These are phyloP conservation scores for Chondrilla cf. caribensis DNA, from an alignment of 37 sponge, comb jelly and placozoan genomes.

Conservation along the genomic window DNA sequence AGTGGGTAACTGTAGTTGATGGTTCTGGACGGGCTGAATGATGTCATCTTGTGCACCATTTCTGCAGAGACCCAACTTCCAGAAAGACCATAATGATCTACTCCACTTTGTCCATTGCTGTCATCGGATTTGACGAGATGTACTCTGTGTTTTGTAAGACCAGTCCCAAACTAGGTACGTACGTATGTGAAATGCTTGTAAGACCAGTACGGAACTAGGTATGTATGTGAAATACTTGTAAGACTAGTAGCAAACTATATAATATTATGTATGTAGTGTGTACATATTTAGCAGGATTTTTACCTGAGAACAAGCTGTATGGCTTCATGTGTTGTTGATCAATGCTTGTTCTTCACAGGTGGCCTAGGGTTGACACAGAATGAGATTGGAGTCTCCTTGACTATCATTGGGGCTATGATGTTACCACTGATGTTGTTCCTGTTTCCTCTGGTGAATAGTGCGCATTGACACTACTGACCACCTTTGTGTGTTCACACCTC, in stretches of 20 bases:
- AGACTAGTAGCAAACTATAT: constrained; percentile 39
- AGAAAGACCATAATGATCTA: constrained; percentile 33
- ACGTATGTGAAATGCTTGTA: background rate
- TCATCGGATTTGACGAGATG: constrained; percentile 71
- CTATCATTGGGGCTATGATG: constrained; percentile 40
- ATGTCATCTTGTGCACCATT: too few species aligned
- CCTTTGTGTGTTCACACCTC: too few species aligned
- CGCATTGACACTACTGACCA: too few species aligned
- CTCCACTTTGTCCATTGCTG: constrained; percentile 52
- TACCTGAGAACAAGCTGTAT: too few species aligned
- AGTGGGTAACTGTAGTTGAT: background rate
- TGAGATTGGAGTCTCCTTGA: constrained; percentile 59
- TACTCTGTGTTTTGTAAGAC: constrained; percentile 58
- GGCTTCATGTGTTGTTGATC: too few species aligned
- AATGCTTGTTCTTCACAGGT: constrained; percentile 28
- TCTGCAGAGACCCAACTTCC: constrained; percentile 39
- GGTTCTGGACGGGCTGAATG: background rate
- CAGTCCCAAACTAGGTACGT: constrained; percentile 37
- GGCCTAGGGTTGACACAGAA: constrained; percentile 57
- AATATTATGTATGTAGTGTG: background rate
- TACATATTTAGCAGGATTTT: background rate
- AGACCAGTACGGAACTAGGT: constrained; percentile 44
- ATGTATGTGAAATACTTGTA: constrained; percentile 15
- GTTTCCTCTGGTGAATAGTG: constrained; percentile 50
- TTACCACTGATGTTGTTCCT: constrained; percentile 40